Percentiles rank a stretch among this genome's conserved stretches.
phyloP scores from a whole-genome alignment of 1,140 invertebrate species.

The Drosophila sproati region DNA sequence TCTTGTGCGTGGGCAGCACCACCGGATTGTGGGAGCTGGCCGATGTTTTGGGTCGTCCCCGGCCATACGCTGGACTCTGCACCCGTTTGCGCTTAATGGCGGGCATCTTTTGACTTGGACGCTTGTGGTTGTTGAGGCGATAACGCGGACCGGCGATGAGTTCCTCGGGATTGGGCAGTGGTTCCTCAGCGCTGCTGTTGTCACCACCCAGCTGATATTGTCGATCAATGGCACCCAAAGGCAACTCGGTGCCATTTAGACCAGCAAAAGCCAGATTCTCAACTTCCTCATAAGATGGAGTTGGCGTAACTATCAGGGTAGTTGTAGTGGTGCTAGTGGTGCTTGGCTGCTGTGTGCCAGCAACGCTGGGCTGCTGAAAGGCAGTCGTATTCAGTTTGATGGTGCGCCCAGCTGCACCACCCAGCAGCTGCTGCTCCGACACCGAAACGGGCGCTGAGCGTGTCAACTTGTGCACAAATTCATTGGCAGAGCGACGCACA shows the following conservation, averaged over 20 bases:
- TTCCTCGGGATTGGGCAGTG: conserved; percentile 75
- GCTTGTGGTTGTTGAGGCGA: conserved; percentile 55
- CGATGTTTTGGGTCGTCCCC: conserved; percentile 56
- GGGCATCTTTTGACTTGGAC: conserved; percentile 51
- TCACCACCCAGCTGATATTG: conserved; percentile 29
- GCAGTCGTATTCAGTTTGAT: conserved; percentile 72
- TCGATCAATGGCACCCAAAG: conserved; percentile 51
- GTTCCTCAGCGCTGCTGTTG: conserved; percentile 53
- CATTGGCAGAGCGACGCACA: conserved; percentile 54
- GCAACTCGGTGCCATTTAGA: conserved; percentile 70
- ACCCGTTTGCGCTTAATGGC: conserved; percentile 67
- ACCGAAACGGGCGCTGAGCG: conserved; percentile 71
- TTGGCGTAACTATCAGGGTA: conserved; percentile 8
- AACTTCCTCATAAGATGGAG: conserved; percentile 60
- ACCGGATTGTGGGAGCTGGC: conserved; percentile 65
- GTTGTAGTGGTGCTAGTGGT: not conserved
- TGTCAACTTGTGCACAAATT: conserved; percentile 76
- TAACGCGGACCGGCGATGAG: conserved; percentile 77
- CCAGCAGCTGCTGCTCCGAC: conserved; percentile 64
- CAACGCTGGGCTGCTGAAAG: conserved; percentile 59
- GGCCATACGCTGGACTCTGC: conserved; percentile 23
- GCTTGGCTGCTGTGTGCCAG: not conserved
- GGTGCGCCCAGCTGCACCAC: conserved; percentile 62
- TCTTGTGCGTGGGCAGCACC: conserved; percentile 47
- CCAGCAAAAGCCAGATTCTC: conserved; percentile 77